Conservation (phyloP, 92 coral and sea anemone species). For the Palythoa heliodiscus region DNA sequence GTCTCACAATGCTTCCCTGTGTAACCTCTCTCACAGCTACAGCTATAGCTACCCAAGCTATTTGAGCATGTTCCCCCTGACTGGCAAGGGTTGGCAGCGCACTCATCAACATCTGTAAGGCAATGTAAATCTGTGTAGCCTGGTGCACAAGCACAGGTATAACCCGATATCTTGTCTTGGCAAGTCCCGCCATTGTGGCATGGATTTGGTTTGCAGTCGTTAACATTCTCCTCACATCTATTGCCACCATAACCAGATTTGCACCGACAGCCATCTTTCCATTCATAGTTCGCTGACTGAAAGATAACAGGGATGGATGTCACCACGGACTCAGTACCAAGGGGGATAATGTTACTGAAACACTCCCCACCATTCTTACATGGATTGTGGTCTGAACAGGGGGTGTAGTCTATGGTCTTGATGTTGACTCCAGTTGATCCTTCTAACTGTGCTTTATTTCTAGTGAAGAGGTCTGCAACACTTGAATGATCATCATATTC, state of each 20-base stretch:
- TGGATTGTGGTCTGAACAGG: slow-evolving; percentile 78
- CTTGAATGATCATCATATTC: slow-evolving; percentile 56
- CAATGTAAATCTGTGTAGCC: slow-evolving; percentile 84
- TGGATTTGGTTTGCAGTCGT: slow-evolving; percentile 76
- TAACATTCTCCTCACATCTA: slow-evolving; percentile 64
- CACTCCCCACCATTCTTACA: slow-evolving; percentile 90
- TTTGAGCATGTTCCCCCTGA: slow-evolving; percentile 79
- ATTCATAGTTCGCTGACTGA: slow-evolving; percentile 71
- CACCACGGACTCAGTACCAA: slow-evolving; percentile 56
- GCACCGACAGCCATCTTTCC: slow-evolving; percentile 78
- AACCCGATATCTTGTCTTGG: slow-evolving; percentile 51
- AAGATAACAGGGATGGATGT: slow-evolving; percentile 66
- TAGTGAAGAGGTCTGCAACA: slow-evolving; percentile 63
- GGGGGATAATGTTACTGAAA: slow-evolving; percentile 69
- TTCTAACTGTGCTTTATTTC: slow-evolving; percentile 67
- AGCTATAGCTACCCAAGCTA: slow-evolving; percentile 68
- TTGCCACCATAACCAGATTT: slow-evolving; percentile 73
- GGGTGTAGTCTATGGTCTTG: slow-evolving; percentile 73
- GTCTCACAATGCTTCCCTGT: slow-evolving; percentile 81
- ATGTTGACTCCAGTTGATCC: slow-evolving; percentile 64
- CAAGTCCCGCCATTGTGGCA: slow-evolving; percentile 78
- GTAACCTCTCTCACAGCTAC: slow-evolving; percentile 80
- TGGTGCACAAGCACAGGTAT: slow-evolving; percentile 69
- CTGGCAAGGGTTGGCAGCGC: slow-evolving; percentile 72
- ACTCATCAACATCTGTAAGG: slow-evolving; percentile 69